Evolutionary conservation across 2,113 vertebrate genomes (phyloP).

Genomic region (Callocephalon fimbriatum): DNA sequence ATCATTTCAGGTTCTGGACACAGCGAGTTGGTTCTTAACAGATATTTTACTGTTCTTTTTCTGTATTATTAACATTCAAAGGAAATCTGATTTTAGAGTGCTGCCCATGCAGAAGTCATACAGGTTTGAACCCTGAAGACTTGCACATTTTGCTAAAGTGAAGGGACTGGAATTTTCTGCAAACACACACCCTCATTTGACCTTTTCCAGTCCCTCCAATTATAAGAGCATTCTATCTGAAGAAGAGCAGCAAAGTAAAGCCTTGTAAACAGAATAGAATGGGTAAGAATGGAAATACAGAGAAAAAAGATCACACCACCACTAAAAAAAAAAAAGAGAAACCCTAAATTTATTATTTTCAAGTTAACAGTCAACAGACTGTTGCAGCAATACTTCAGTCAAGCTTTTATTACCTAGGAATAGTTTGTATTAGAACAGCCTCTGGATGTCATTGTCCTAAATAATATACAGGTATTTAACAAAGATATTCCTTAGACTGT

Average conservation of each 20-base stretch:
- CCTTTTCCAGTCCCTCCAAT: not conserved
- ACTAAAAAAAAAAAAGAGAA: not conserved
- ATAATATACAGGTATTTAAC: not conserved
- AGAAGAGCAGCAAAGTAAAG: not conserved
- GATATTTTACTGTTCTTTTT: not conserved
- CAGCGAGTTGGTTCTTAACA: not conserved
- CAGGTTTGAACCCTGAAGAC: not conserved
- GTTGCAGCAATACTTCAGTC: not conserved
- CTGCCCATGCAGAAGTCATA: not conserved
- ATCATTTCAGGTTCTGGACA: not conserved
- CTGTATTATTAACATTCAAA: not conserved
- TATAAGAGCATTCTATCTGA: not conserved
- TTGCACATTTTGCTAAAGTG: not conserved
- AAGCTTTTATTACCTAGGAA: not conserved
- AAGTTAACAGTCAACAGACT: not conserved
- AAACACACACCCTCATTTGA: not conserved
- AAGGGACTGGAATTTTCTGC: not conserved
- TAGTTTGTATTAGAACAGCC: not conserved
- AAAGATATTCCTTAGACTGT: not conserved
- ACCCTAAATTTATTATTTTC: not conserved
- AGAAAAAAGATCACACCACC: not conserved
- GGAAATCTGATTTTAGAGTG: not conserved
- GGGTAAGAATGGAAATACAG: not conserved
- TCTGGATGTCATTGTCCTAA: not conserved
- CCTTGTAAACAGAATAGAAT: not conserved